Conservation (phyloP, 1,140 invertebrate species). For the Metaphire vulgaris region DNA sequence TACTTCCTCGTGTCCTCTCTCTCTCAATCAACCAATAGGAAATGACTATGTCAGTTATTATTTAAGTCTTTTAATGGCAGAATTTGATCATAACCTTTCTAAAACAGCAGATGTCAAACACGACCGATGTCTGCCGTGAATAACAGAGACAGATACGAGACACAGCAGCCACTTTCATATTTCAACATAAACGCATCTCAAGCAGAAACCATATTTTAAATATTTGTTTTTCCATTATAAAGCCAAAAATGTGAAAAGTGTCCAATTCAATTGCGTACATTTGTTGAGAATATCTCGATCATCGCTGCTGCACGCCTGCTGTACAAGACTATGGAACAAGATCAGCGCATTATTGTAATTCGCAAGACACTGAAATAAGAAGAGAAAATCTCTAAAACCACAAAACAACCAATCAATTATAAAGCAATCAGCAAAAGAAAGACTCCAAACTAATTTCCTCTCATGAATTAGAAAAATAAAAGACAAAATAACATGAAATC, state of each 20-base stretch:
- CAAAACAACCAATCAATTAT: neutral
- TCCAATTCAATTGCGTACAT: neutral
- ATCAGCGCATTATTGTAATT: neutral
- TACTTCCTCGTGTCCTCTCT: too few relatives aligned
- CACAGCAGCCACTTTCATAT: neutral
- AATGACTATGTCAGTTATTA: too few relatives aligned
- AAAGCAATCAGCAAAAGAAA: neutral
- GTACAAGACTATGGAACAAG: slow-evolving; percentile 2
- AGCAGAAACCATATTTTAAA: neutral
- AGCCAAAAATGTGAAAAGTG: neutral
- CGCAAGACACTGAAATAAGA: neutral
- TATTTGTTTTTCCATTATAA: too few relatives aligned
- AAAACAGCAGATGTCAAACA: neutral
- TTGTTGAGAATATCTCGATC: neutral
- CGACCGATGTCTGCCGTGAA: neutral
- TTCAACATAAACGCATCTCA: neutral
- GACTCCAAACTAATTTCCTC: neutral
- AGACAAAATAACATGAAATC: neutral
- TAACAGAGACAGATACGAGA: neutral
- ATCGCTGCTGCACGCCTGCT: neutral
- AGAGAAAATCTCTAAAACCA: neutral
- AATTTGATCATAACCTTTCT: neutral
- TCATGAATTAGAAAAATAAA: neutral
- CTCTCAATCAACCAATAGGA: too few relatives aligned
- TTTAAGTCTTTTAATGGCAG: too few relatives aligned